Conservation (phyloP, 2,797 vertebrate genomes). For the Vipera ursinii region DNA sequence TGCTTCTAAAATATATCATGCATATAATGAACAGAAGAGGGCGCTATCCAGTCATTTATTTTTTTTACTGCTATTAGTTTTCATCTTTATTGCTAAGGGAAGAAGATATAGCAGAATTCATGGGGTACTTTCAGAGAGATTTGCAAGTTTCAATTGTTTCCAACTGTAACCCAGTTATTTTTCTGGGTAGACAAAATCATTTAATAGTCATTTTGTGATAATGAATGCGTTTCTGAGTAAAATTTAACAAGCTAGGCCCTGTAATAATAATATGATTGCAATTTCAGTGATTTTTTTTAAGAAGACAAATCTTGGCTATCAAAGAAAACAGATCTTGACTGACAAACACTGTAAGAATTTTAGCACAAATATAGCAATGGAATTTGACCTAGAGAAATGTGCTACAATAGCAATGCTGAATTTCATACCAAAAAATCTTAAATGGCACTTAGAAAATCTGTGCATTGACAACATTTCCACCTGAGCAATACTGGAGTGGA, state of each 20-base stretch:
- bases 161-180: not conserved
- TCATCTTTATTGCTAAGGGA: not conserved
- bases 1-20: not conserved
- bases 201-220: not conserved
- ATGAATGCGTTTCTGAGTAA: not conserved
- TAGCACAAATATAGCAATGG: not conserved
- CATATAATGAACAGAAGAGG: not conserved
- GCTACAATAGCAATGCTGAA: not conserved
- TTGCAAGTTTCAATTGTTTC: not conserved
- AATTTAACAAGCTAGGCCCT: not conserved
- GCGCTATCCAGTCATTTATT: slow-evolving; percentile 5
- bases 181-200: not conserved
- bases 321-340: not conserved
- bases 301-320: not conserved
- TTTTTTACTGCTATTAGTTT: not conserved
- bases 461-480: not conserved
- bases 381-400: not conserved
- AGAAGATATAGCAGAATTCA: not conserved
- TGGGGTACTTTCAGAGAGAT: not conserved
- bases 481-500: not conserved
- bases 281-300: not conserved
- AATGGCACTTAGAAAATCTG: not conserved
- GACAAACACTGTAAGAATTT: not conserved
- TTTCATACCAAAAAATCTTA: not conserved
- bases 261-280: not conserved